Percentiles rank a stretch among this genome's conserved stretches.
These are phyloP conservation scores for Atrina japonica DNA, from an alignment of 2,888 invertebrate species.

Conservation along the genomic window DNA sequence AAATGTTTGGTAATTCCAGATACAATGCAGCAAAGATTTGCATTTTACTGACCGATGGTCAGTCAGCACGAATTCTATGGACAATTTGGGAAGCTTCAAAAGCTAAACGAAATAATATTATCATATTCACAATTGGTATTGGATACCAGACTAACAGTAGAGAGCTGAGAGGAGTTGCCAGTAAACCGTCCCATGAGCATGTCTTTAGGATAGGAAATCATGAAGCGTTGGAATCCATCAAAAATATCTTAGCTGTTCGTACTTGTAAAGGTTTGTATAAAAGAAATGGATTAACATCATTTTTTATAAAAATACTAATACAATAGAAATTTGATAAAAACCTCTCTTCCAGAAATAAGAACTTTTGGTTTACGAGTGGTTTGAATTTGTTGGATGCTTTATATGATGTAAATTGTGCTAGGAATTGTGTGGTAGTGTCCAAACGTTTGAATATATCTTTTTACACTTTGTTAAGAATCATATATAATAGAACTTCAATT, in stretches of 20 bases:
- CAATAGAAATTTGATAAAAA: background rate
- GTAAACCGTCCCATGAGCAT: conserved; percentile 55
- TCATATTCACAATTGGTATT: conserved; percentile 71
- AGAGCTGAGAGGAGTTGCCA: conserved; percentile 69
- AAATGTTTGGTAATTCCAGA: conserved; percentile 60
- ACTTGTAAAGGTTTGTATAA: conserved; percentile 55
- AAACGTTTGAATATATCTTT: too few relatives aligned
- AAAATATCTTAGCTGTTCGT: conserved; percentile 61
- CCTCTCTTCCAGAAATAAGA: background rate
- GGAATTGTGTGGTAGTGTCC: too few relatives aligned
- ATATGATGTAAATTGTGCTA: too few relatives aligned
- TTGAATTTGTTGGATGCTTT: background rate
- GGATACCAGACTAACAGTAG: conserved; percentile 60
- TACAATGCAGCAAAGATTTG: conserved; percentile 62
- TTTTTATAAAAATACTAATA: background rate
- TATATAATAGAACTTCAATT: too few relatives aligned
- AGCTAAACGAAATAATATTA: conserved; percentile 62
- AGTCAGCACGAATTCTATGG: conserved; percentile 59
- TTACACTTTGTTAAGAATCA: too few relatives aligned
- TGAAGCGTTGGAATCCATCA: conserved; percentile 64
- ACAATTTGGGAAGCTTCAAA: conserved; percentile 63
- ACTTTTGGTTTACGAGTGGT: background rate
- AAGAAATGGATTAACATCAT: background rate
- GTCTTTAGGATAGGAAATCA: conserved; percentile 65
- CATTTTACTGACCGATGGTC: conserved; percentile 71